Conservation (phyloP, 2,797 vertebrate species). For the Channallabes apus region DNA sequence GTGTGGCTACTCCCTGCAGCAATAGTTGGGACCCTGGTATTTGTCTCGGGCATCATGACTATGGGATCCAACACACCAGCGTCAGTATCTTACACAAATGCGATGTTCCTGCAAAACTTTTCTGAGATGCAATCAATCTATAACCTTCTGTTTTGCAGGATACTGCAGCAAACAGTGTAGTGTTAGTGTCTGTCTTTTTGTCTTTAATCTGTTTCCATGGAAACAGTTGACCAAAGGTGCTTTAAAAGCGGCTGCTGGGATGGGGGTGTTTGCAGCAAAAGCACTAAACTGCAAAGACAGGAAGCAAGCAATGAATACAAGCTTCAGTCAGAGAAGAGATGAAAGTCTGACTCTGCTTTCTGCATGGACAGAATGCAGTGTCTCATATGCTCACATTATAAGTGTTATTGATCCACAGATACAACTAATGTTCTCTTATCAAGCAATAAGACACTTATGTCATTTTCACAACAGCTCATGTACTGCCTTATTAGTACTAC, state of each 20-base stretch:
- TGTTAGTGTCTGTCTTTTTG: slow-evolving; percentile 24
- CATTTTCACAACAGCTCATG: not conserved
- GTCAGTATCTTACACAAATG: slow-evolving; percentile 64
- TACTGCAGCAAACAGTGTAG: slow-evolving; percentile 26
- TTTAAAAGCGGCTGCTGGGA: slow-evolving; percentile 24
- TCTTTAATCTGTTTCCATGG: slow-evolving; percentile 51
- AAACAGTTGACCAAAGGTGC: slow-evolving; percentile 43
- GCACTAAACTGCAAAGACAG: slow-evolving; percentile 30
- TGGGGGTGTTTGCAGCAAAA: slow-evolving; percentile 35
- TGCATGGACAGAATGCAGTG: slow-evolving; percentile 35
- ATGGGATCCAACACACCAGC: slow-evolving; percentile 76
- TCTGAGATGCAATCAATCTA: slow-evolving; percentile 14
- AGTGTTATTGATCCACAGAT: slow-evolving; percentile 48
- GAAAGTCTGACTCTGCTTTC: slow-evolving; percentile 30
- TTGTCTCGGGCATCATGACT: slow-evolving; percentile 75
- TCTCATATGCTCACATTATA: slow-evolving; percentile 42
- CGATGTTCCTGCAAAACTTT: slow-evolving; percentile 11
- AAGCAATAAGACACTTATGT: slow-evolving; percentile 23
- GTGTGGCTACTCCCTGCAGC: slow-evolving; percentile 81
- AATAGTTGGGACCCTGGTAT: slow-evolving; percentile 76
- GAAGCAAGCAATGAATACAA: slow-evolving; percentile 9
- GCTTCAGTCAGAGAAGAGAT: slow-evolving; percentile 29
- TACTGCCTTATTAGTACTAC: not conserved
- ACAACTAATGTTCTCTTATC: slow-evolving; percentile 26
- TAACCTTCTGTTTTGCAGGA: slow-evolving; percentile 10